These are phyloP conservation scores for Platyura marginata DNA, from an alignment of 1,140 invertebrate genomes.

Conservation along the genomic window DNA sequence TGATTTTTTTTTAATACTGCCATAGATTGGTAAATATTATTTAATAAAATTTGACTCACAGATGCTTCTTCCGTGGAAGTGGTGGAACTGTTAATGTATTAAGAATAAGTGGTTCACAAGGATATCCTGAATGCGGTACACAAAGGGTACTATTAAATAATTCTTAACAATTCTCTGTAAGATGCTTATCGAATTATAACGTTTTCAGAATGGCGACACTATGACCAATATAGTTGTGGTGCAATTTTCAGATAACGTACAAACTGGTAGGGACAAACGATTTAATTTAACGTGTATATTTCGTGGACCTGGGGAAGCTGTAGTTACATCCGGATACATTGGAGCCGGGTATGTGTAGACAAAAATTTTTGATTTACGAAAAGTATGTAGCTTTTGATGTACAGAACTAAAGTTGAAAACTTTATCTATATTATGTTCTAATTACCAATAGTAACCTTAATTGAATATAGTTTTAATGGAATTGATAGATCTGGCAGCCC, in stretches of 20 bases:
- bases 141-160: conserved; percentile 36
- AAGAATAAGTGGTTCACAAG: conserved; percentile 68
- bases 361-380: no score
- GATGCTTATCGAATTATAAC: no score
- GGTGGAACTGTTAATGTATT: conserved; percentile 67
- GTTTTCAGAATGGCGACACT: conserved; percentile 63
- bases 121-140: conserved; percentile 81
- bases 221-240: conserved; percentile 90
- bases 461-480: conserved; percentile 7
- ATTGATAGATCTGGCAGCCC: conserved; percentile 62
- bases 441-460: no score
- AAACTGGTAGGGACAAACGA: conserved; percentile 74
- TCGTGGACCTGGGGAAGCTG: conserved; percentile 75
- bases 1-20: background rate
- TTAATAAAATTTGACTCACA: no score
- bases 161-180: background rate
- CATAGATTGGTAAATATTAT: no score
- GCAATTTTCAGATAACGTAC: conserved; percentile 83
- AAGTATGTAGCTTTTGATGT: no score
- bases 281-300: conserved; percentile 85
- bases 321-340: conserved; percentile 84
- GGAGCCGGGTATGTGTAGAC: conserved; percentile 61
- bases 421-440: no score
- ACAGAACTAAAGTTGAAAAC: no score
- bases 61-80: conserved; percentile 78